Base-by-base conservation (phyloP, 2,888 invertebrate species). In the Archaeoteleia sp. region DNA sequence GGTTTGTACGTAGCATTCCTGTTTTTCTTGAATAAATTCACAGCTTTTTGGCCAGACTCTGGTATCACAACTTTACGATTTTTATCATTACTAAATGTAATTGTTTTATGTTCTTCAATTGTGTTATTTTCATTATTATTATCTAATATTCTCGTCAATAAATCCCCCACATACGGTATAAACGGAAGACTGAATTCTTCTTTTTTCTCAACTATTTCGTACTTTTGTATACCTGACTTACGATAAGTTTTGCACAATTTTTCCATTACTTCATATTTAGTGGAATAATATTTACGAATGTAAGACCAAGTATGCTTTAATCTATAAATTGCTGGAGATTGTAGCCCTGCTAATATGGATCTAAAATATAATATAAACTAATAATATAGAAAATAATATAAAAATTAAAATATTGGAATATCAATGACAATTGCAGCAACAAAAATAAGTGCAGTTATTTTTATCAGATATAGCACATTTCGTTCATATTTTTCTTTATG, bases 251-350 rank as follows among this genome's bases (percentile, higher is more conserved):
- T 83, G 70, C 87, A 87, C 1, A 89, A 74, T 62, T 81, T 86
- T 70, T 87, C 86, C 81, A 89, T 87, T 0, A 81, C 76, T 83
- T 86, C 83, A 73, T 89, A 89, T 73, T 87, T 87, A n/a, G 86
- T 86, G 0, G 87, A 85, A 70, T 89, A 88, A 67, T 86, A 85
- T 67, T 80, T 86, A 20, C 88, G 80, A 4, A 89, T 78, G 57
- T 87, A 86, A 1, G 85, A 78, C 89, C 89, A 89, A 1, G 88
- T 88, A 2, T 66, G 72, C 37, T 78, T 83, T n/a, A 89, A 74
- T 65, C 87, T 79, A 25, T 87, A 88, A 45, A 89, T 80, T n/a
- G 88, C 84, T 0, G 88, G 88, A 43, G 86, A 85, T 72, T 89
- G 88, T 1, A 89, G 76, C 1, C 88, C 88, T 15, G 85, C 82